Evolutionary conservation across 2,797 vertebrate genomes (phyloP).

Genomic region (Rousettus madagascariensis): DNA sequence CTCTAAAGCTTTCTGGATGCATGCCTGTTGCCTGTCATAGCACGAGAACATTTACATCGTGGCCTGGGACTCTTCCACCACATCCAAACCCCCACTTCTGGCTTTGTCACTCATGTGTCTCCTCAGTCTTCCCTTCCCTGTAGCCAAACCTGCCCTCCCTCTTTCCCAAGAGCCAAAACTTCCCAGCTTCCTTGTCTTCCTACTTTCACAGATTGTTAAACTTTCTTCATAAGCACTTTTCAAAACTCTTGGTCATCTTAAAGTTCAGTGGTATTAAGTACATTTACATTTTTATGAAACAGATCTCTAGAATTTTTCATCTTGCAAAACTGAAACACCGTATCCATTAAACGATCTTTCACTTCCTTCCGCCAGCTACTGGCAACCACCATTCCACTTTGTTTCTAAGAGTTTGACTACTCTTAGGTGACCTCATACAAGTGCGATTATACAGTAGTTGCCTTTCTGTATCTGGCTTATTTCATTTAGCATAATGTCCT

Average conservation of each 20-base stretch:
- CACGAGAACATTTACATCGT: background rate
- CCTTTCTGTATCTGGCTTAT: background rate
- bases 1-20: background rate
- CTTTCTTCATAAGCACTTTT: background rate
- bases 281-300: background rate
- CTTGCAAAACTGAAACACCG: background rate
- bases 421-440: background rate
- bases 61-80: background rate
- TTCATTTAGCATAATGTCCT: background rate
- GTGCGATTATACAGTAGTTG: background rate
- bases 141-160: background rate
- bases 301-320: background rate
- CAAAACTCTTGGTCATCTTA: background rate
- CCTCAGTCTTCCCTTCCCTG: background rate
- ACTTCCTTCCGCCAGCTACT: background rate
- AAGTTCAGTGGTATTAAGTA: background rate
- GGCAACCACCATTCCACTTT: background rate
- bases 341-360: background rate
- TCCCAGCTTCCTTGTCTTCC: background rate
- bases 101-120: accelerated
- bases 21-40: background rate
- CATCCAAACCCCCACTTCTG: background rate
- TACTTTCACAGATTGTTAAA: background rate
- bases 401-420: background rate
- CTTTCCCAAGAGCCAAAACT: background rate